Percentiles rank a stretch among this genome's conserved stretches.
Evolutionary conservation across 2,888 invertebrate genomes (phyloP).

Genomic region (Parnassius glacialis): DNA sequence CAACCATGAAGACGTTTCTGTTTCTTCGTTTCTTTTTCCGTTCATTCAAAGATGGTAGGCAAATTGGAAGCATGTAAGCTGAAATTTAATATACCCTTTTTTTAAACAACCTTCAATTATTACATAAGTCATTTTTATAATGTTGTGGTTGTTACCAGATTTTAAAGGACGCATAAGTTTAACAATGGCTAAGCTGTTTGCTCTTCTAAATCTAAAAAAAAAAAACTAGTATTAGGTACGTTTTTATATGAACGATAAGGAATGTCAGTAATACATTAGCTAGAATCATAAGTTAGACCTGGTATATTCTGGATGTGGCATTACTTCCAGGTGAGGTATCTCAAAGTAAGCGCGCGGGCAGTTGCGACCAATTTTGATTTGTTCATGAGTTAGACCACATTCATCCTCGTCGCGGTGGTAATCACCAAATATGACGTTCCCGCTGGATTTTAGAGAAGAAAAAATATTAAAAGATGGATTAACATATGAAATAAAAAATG

Average conservation of each 20-base stretch:
- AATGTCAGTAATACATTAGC: no score
- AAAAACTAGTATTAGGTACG: no score
- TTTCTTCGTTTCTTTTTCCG: slow-evolving; percentile 48
- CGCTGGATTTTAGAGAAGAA: slow-evolving; percentile 41
- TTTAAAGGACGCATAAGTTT: slow-evolving; percentile 63
- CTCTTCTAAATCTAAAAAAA: slow-evolving; percentile 59
- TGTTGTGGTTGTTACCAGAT: slow-evolving; percentile 49
- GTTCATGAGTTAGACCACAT: slow-evolving; percentile 48
- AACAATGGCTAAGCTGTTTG: slow-evolving; percentile 63
- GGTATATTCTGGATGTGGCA: slow-evolving; percentile 66
- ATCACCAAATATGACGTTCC: slow-evolving; percentile 64
- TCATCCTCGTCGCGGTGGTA: slow-evolving; percentile 67
- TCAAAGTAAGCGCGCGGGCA: slow-evolving; percentile 64
- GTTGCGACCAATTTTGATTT: slow-evolving; percentile 47
- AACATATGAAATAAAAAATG: no score
- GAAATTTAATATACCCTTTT: slow-evolving; percentile 32
- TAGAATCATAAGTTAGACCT: slow-evolving; percentile 39
- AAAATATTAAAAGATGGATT: not conserved
- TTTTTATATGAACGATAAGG: no score
- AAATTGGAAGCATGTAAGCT: slow-evolving; percentile 67
- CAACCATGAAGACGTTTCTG: slow-evolving; percentile 57
- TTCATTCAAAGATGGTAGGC: slow-evolving; percentile 56
- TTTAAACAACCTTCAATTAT: slow-evolving; percentile 9
- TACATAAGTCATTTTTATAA: no score
- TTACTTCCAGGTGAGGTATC: slow-evolving; percentile 53